phyloP scores from a whole-genome alignment of 23 tunicate species.

The Ciona savignyi region DNA sequence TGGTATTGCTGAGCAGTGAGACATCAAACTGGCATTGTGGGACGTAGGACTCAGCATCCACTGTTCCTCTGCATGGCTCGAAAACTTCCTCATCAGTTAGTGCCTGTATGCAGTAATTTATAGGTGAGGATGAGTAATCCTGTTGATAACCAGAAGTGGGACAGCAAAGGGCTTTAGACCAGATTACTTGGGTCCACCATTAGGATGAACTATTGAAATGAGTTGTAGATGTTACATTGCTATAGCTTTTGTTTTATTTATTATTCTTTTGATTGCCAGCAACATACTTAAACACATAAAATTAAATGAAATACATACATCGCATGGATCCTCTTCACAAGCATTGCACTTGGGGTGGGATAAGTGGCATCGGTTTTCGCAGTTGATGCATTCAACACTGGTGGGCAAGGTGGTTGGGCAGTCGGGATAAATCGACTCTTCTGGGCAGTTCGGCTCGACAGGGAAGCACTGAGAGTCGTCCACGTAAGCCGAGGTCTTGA shows the following conservation, averaged over 20 bases:
- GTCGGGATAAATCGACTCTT: constrained; percentile 31
- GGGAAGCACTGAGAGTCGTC: constrained; percentile 55
- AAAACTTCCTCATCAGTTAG: constrained; percentile 12
- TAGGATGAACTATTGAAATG: too few relatives aligned
- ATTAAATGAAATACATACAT: constrained; percentile 27
- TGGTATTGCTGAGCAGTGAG: constrained; percentile 29
- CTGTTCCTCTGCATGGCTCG: constrained; percentile 9
- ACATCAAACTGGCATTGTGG: constrained; percentile 49
- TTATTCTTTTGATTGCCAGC: too few relatives aligned
- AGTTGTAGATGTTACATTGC: too few relatives aligned
- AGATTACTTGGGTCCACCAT: background rate
- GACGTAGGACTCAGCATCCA: constrained; percentile 23
- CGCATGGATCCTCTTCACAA: constrained; percentile 42
- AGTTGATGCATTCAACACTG: constrained; percentile 38
- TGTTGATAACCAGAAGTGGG: background rate
- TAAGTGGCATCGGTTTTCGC: constrained; percentile 37
- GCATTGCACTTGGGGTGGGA: constrained; percentile 31
- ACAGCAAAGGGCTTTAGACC: background rate
- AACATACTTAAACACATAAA: too few relatives aligned
- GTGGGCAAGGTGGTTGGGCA: constrained; percentile 19
- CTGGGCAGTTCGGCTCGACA: constrained; percentile 46
- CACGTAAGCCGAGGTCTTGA: constrained; percentile 19
- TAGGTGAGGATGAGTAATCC: too few relatives aligned
- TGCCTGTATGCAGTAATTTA: constrained; percentile 14
- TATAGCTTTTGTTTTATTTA: too few relatives aligned